Conservation (phyloP, 2,888 invertebrate genomes). For the Noctua fimbriata region DNA sequence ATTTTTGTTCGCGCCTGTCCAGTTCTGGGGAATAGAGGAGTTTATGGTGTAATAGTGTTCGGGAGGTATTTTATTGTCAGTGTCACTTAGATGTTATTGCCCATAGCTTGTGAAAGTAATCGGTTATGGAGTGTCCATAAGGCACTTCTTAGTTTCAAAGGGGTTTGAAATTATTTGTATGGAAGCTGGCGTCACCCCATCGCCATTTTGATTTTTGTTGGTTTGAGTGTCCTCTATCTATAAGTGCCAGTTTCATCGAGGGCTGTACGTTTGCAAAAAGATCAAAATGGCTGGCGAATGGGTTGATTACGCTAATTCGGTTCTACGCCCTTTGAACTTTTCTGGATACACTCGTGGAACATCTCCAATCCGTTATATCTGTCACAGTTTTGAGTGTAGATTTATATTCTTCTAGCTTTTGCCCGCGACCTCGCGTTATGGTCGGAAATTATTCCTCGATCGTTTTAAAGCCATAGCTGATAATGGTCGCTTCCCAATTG, state of each 20-base stretch:
- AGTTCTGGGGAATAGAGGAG: constrained; percentile 35
- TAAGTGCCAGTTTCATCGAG: background rate
- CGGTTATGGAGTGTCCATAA: background rate
- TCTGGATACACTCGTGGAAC: background rate
- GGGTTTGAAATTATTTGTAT: background rate
- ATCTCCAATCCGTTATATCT: background rate
- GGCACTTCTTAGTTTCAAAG: background rate
- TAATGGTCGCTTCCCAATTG: background rate
- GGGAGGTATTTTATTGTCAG: constrained; percentile 20
- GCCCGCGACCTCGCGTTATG: background rate
- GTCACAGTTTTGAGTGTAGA: background rate
- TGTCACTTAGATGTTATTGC: constrained; percentile 30
- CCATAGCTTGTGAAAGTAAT: background rate
- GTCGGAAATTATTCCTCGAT: background rate
- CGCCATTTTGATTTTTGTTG: background rate
- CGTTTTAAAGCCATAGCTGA: background rate
- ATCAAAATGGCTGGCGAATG: background rate
- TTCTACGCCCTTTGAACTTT: background rate
- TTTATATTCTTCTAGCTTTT: background rate
- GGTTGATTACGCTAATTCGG: background rate
- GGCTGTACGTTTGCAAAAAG: background rate
- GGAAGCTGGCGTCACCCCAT: background rate
- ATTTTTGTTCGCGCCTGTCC: constrained; percentile 51
- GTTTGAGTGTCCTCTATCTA: background rate
- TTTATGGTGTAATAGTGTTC: constrained; percentile 9